Evolutionary conservation across 2,113 vertebrate species (phyloP).

Genomic region (Dipodomys spectabilis): DNA sequence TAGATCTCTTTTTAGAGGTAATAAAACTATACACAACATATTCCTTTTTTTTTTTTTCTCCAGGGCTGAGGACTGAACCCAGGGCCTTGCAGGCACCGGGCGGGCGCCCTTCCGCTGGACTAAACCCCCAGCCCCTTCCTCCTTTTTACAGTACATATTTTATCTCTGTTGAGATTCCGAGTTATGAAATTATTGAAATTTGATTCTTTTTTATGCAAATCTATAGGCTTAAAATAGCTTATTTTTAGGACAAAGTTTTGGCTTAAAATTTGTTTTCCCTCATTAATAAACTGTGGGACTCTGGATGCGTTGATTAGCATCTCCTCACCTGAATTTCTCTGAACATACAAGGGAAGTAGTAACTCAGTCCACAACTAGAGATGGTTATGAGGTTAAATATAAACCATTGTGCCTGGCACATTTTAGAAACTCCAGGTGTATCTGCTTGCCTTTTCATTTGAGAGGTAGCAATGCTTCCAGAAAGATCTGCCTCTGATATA

Average conservation of each 20-base stretch:
- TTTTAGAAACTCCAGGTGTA: background rate
- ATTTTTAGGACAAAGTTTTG: background rate
- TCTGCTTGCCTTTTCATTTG: background rate
- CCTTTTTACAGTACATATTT: background rate
- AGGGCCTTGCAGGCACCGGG: too few relatives aligned
- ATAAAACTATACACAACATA: background rate
- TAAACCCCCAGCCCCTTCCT: too few relatives aligned
- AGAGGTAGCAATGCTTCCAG: background rate
- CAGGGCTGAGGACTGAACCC: too few relatives aligned
- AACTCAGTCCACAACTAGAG: background rate
- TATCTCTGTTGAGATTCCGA: background rate
- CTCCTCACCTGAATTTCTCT: background rate
- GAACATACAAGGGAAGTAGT: background rate
- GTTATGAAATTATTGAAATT: slow-evolving; percentile 25
- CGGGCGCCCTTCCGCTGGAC: too few relatives aligned
- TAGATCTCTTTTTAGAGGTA: slow-evolving; percentile 14
- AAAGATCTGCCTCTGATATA: background rate
- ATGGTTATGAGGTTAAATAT: background rate
- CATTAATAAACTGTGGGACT: background rate
- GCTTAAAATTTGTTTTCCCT: background rate
- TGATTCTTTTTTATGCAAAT: background rate
- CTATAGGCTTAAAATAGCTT: background rate
- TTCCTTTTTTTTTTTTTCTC: background rate
- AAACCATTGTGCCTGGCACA: background rate
- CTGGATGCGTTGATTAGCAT: background rate